These are phyloP conservation scores for Rhopilema esculentum DNA, from an alignment of 30 jellyfish, hydroid and myxozoan species.

Conservation along the genomic window DNA sequence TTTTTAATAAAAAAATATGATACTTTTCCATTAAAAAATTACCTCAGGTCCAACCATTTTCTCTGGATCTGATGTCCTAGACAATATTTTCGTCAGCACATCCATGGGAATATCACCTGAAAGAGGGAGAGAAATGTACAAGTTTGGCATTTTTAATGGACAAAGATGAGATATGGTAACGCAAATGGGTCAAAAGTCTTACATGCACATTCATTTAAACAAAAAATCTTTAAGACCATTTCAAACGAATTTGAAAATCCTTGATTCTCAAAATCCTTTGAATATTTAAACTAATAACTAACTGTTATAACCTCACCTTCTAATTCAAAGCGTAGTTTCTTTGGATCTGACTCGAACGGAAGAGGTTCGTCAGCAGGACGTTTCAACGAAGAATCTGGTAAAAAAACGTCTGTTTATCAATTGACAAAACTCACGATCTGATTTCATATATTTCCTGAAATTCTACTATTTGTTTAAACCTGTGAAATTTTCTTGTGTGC, in stretches of 20 bases:
- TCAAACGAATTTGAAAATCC: no score
- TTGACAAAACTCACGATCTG: neutral
- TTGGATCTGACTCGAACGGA: slow-evolving; percentile 17
- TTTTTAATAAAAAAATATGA: neutral
- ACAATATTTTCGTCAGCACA: slow-evolving; percentile 73
- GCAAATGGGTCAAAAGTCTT: neutral
- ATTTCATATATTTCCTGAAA: neutral
- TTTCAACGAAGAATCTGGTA: slow-evolving; percentile 21
- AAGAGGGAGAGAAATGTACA: neutral
- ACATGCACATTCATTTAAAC: neutral
- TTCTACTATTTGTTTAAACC: no score
- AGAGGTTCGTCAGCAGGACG: slow-evolving; percentile 42
- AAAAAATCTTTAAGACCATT: no score
- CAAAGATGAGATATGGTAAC: neutral
- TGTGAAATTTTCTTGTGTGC: no score
- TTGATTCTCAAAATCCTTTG: neutral
- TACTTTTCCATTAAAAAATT: neutral
- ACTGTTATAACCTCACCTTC: slow-evolving; percentile 11
- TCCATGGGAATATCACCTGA: slow-evolving; percentile 89
- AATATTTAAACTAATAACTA: neutral
- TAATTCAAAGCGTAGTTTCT: slow-evolving; percentile 26
- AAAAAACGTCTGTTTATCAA: no score
- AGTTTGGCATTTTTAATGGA: no score
- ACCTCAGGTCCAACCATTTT: slow-evolving; percentile 99
- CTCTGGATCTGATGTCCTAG: slow-evolving; percentile 78